A percentile compares a stretch with the other conserved stretches of the same genome.
Evolutionary conservation across 2,797 vertebrate genomes (phyloP).

Genomic region (Scolopax bukidnonensis): DNA sequence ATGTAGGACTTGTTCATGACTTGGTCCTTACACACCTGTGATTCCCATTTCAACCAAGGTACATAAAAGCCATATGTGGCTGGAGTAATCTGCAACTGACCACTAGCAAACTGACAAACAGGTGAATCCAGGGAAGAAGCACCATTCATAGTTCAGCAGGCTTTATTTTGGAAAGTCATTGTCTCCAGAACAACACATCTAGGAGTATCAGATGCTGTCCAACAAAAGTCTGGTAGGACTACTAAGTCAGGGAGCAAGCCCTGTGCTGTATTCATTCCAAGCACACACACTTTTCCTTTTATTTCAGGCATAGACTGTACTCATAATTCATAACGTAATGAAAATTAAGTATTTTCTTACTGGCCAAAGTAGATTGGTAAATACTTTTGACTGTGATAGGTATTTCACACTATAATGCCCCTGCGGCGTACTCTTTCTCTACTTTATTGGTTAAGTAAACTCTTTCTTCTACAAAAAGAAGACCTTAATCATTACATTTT

Average conservation of each 20-base stretch:
- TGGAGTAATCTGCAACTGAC: neutral
- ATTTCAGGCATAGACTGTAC: neutral
- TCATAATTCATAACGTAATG: neutral
- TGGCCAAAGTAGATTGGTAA: neutral
- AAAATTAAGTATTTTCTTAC: neutral
- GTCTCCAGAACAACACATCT: neutral
- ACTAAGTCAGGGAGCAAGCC: neutral
- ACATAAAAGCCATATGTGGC: fast-evolving
- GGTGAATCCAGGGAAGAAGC: neutral
- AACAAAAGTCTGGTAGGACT: neutral
- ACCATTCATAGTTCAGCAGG: fast-evolving
- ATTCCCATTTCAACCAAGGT: neutral
- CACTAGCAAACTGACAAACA: neutral
- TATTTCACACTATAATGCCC: neutral
- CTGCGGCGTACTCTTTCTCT: neutral
- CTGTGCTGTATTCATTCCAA: neutral
- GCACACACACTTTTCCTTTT: neutral
- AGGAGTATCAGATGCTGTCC: neutral
- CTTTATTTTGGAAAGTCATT: neutral
- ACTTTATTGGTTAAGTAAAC: neutral
- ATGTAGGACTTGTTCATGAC: neutral
- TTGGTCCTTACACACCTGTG: neutral
- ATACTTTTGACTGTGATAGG: neutral
- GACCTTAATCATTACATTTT: neutral
- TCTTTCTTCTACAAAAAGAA: neutral